phyloP scores from a whole-genome alignment of 37 sponge, comb jelly and placozoan genomes.

The Chondrosia reniformis region DNA sequence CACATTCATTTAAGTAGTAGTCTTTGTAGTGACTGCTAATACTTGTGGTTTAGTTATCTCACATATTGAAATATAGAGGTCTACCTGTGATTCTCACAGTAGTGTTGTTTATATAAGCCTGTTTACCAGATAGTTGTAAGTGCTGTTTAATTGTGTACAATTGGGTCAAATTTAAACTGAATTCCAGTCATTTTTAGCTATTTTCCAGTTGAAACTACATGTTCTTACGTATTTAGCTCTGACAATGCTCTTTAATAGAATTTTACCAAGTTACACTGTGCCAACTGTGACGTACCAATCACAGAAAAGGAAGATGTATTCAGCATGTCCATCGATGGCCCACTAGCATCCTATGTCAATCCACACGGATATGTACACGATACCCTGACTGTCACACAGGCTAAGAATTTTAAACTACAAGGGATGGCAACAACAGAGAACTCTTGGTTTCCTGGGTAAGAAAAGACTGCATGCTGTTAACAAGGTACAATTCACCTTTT shows the following conservation, averaged over 20 bases:
- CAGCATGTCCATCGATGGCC: conserved; percentile 91
- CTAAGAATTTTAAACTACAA: conserved; percentile 16
- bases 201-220: no score
- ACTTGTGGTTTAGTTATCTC: no score
- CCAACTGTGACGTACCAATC: conserved; percentile 32
- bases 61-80: no score
- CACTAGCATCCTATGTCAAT: conserved; percentile 89
- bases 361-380: conserved; percentile 88
- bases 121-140: no score
- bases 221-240: neutral
- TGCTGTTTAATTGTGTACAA: no score
- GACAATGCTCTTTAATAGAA: no score
- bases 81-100: no score
- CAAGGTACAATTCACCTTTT: neutral
- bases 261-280: conserved; percentile 60
- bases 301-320: conserved; percentile 71
- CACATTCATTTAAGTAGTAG: no score
- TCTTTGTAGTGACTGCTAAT: no score
- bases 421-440: conserved; percentile 65
- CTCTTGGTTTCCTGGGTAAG: conserved; percentile 94
- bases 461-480: neutral
- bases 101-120: no score
- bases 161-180: neutral
- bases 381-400: conserved; percentile 77
- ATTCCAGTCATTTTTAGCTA: neutral